Base-by-base conservation (phyloP, 2,113 vertebrate species). In the human region DNA sequence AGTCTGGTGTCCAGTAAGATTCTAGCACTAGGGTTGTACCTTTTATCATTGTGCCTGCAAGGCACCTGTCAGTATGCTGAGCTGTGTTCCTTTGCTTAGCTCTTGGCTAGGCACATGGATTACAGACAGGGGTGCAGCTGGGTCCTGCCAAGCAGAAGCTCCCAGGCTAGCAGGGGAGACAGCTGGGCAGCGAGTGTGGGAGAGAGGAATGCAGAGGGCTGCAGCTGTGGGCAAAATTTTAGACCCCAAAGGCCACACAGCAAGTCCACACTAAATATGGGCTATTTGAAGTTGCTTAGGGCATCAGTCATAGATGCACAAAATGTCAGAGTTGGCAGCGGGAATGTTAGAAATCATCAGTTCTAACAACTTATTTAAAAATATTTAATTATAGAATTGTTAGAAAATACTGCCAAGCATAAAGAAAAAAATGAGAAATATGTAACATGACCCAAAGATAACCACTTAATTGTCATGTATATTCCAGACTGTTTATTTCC, bases 11-110 rank as follows among this genome's bases (percentile, higher is more conserved):
- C 80, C 88, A 38, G 78, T 70, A 38, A 89, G 92, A 88, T 87
- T 83, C 84, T 88, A 38, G 79, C 43, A 43, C 70, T 93, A n/a
- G 88, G 90, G 90, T 50, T 78, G 57, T 87, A 75, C 64, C 94
- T 96, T 90, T 85, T 78, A n/a, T 94, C 48, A 79, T 83, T 92
- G 94, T 96, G 87, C n/a, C 80, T 20, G 18, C 22, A 5, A 27
- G 88, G 90, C 94, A 97, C 94, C 94, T 98, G 98, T 85, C 93
- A 82, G 76, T 23, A 8, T 93, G 57, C 76, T 68, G 92, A 96
- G 45, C 88, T 8, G 9, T n/a, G 57, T 66, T 40, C 80, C 82
- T 97, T 85, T 72, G 73, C 80, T 87, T 35, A 48, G 92, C 78
- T 89, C 90, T 96, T 94, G 88, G 93, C 57, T 89, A 40, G 94